Conservation (phyloP, 2,888 invertebrate genomes). For the Mesorhabditis sp. region DNA sequence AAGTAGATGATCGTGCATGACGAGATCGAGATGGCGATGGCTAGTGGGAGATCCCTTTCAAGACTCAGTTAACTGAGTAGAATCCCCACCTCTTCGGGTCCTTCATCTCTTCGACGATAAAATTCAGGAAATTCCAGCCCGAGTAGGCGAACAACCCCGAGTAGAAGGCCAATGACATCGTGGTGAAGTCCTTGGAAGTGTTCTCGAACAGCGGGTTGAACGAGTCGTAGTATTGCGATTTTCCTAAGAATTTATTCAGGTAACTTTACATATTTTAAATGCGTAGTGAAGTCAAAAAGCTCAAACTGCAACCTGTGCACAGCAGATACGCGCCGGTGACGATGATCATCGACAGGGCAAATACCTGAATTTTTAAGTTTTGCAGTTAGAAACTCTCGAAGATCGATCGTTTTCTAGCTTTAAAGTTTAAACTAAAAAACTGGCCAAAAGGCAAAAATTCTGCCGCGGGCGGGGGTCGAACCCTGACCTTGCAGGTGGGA, state of each 20-base stretch:
- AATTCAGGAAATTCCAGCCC: slow-evolving; percentile 89
- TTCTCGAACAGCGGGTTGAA: slow-evolving; percentile 80
- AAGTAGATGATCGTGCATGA: slow-evolving; percentile 92
- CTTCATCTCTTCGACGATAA: slow-evolving; percentile 95
- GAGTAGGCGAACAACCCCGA: slow-evolving; percentile 95
- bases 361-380: slow-evolving; percentile 15
- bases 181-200: slow-evolving; percentile 67
- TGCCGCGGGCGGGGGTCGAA: not conserved
- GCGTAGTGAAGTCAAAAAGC: not conserved
- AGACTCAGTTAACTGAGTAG: not conserved
- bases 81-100: slow-evolving; percentile 78
- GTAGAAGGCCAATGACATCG: slow-evolving; percentile 67
- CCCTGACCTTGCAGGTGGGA: not conserved
- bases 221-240: slow-evolving; percentile 70
- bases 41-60: slow-evolving; percentile 78
- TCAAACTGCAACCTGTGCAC: slow-evolving; percentile 67
- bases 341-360: slow-evolving; percentile 86
- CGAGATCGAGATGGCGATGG: slow-evolving; percentile 89
- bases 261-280: too few species aligned
- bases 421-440: not conserved
- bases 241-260: slow-evolving; percentile 68
- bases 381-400: too few species aligned
- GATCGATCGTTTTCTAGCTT: too few species aligned
- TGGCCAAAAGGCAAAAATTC: not conserved
- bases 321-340: slow-evolving; percentile 84